phyloP scores from a whole-genome alignment of 1,140 invertebrate genomes.

The Drosophila kikkawai region DNA sequence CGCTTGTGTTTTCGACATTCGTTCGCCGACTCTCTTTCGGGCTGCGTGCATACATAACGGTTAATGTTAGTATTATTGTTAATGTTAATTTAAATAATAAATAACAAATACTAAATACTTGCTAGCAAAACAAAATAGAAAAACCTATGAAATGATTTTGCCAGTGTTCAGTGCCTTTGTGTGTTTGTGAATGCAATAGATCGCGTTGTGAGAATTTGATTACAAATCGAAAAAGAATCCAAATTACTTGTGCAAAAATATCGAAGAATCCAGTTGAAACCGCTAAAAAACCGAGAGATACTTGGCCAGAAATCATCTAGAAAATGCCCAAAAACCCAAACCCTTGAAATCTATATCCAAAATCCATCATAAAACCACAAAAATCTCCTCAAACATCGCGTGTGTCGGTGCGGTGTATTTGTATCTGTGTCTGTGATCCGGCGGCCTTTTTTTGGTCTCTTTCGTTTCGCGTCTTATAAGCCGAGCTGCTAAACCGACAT shows the following conservation, averaged over 20 bases:
- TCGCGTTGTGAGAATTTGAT: conserved; percentile 8
- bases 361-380: conserved; percentile 73
- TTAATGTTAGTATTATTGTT: conserved; percentile 43
- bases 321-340: conserved; percentile 35
- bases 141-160: conserved; percentile 14
- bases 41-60: conserved; percentile 48
- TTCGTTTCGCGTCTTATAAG: conserved; percentile 73
- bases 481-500: conserved; percentile 64
- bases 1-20: conserved; percentile 51
- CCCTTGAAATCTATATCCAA: conserved; percentile 28
- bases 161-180: conserved; percentile 2
- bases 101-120: conserved; percentile 22
- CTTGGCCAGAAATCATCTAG: not conserved
- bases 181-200: conserved; percentile 50
- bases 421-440: conserved; percentile 45
- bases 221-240: conserved; percentile 5
- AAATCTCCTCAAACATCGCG: conserved; percentile 70
- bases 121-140: conserved; percentile 13
- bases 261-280: not conserved
- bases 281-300: conserved; percentile 12
- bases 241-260: conserved; percentile 5
- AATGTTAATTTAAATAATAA: conserved; percentile 48
- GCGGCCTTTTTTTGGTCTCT: conserved; percentile 61
- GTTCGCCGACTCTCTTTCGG: conserved; percentile 73
- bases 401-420: conserved; percentile 39